Evolutionary conservation across 1,140 invertebrate species (phyloP).

Genomic region (Drosophila pseudoananassae): DNA sequence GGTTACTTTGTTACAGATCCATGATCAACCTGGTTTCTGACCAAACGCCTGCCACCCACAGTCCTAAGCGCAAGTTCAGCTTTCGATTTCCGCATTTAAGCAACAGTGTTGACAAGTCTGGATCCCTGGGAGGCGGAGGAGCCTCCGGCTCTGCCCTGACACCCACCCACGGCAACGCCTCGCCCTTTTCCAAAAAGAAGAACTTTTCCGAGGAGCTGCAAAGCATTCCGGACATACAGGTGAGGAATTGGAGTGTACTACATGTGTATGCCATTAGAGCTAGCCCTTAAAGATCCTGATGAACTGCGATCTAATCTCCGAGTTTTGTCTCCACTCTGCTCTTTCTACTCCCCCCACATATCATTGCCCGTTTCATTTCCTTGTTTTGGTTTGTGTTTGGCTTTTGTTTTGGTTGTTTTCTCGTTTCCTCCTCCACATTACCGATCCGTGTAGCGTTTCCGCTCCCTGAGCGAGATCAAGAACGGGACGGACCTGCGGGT

Average conservation of each 20-base stretch:
- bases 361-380: slow-evolving; percentile 60
- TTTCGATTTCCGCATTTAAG: slow-evolving; percentile 90
- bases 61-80: slow-evolving; percentile 93
- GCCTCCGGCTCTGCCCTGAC: slow-evolving; percentile 43
- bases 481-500: slow-evolving; percentile 85
- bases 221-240: slow-evolving; percentile 95
- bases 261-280: slow-evolving; percentile 14
- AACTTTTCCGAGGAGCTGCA: slow-evolving; percentile 96
- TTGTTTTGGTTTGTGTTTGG: slow-evolving; percentile 52
- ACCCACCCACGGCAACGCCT: slow-evolving; percentile 54
- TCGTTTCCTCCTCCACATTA: slow-evolving; percentile 49
- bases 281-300: slow-evolving; percentile 13
- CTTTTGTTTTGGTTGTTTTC: slow-evolving; percentile 53
- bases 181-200: slow-evolving; percentile 85
- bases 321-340: slow-evolving; percentile 50
- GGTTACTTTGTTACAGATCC: slow-evolving; percentile 85
- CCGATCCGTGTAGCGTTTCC: slow-evolving; percentile 84
- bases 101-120: slow-evolving; percentile 55
- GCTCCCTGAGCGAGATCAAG: slow-evolving; percentile 84
- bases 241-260: slow-evolving; percentile 78
- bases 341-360: slow-evolving; percentile 37
- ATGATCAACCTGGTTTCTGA: slow-evolving; percentile 92
- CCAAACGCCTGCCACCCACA: slow-evolving; percentile 89
- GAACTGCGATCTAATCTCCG: slow-evolving; percentile 46
- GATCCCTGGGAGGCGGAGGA: slow-evolving; percentile 15